Percentiles rank a stretch among this genome's conserved stretches.
These are phyloP conservation scores for Zeus faber DNA, from an alignment of 2,113 vertebrate species.

Conservation along the genomic window DNA sequence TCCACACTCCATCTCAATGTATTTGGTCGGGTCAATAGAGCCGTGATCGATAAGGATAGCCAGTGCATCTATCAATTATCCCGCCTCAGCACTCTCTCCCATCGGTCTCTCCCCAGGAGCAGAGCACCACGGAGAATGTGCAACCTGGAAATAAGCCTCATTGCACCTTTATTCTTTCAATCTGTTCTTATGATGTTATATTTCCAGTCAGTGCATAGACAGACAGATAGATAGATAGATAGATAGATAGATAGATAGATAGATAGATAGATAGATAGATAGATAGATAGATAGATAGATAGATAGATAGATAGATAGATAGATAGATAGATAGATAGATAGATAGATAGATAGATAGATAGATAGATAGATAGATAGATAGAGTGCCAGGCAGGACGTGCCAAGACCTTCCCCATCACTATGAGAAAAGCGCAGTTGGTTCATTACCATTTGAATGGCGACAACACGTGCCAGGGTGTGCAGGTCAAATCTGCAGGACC, in stretches of 20 bases:
- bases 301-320: neutral
- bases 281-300: too few relatives aligned
- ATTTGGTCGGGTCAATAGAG: conserved; percentile 79
- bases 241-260: neutral
- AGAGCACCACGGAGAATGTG: conserved; percentile 3
- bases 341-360: too few relatives aligned
- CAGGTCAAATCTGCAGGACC: conserved; percentile 58
- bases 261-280: neutral
- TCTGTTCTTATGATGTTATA: conserved; percentile 39
- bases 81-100: conserved; percentile 79
- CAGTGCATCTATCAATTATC: conserved; percentile 84
- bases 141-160: neutral
- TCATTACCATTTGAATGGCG: conserved; percentile 63
- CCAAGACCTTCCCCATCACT: neutral
- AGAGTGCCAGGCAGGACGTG: conserved; percentile 12
- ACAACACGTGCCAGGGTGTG: conserved; percentile 54
- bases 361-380: conserved; percentile 1
- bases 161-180: conserved; percentile 30
- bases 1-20: conserved; percentile 82
- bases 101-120: conserved; percentile 65
- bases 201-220: neutral
- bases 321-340: neutral
- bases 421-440: conserved; percentile 37
- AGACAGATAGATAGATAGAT: neutral
- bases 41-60: conserved; percentile 80